Evolutionary conservation across 2,797 vertebrate species (phyloP), one percentile per base, ranked within the genome.

Genomic region (Salmo trutta): DNA sequence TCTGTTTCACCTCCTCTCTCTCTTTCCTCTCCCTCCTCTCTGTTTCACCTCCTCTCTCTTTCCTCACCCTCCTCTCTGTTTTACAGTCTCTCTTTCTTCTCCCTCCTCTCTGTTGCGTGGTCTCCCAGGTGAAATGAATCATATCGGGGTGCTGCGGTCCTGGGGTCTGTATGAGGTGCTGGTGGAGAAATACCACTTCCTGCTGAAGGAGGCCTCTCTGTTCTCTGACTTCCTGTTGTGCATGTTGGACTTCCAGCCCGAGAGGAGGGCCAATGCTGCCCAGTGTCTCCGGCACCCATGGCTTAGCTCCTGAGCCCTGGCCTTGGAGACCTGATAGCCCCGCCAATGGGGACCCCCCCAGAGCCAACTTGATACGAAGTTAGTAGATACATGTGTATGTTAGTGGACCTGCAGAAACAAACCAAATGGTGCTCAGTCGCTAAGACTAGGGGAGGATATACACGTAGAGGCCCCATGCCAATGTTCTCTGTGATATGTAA

Each of bases 281-380:
- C 92, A 94, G 76, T 95, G 94, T 84, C 94, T 97, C 76, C 78
- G 68, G 76, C 96, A 97, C 81, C 91, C 94, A 0, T 97, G 96
- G 96, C 85, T 95, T 72, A 84, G 83, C 65, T 87, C 81, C 21
- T 86, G 78, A 81, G 14, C 69, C 64, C 54, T 41, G 21, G 24
- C 41, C 47, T 7, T 4, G 27, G 59, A 70, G 19, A 75, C 31
- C 5, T 51, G 4, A 3, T 24, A 19, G 36, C 17, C 36, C n/a
- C 3, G 4, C 41, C 5, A 10, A 14, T 24, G 8, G 0, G 17
- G 2, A 2, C 33, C 33, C 41, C 7, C 33, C 36, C 21, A 5
- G 21, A 10, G 14, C 3, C 5, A 56, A 56, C 19, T 56, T 17
- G 54, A n/a, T 7, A 56, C 19, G 4, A 2, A 59, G n/a, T 8